Conservation (phyloP, 2,113 vertebrate genomes). For the Tragelaphus imberbis region DNA sequence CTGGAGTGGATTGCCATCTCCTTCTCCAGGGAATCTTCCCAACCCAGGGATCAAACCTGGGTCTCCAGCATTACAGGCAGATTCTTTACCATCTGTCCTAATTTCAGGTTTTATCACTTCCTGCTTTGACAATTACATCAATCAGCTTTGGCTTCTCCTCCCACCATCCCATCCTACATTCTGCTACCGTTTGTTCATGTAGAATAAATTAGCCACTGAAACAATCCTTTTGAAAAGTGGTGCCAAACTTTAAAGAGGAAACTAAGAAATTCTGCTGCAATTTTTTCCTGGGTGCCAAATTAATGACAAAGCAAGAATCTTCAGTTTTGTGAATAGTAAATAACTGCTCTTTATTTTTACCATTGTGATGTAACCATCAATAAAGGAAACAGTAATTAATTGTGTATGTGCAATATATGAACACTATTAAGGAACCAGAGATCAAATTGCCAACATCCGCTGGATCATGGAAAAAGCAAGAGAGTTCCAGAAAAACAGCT, state of each 20-base stretch:
- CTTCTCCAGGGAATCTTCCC: background rate
- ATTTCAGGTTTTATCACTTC: background rate
- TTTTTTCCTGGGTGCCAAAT: background rate
- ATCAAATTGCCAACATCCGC: no score
- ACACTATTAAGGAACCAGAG: background rate
- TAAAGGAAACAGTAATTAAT: background rate
- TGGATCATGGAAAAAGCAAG: no score
- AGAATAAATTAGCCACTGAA: background rate
- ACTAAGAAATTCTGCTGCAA: background rate
- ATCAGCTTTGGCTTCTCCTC: background rate
- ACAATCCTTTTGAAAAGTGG: background rate
- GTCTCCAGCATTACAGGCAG: background rate
- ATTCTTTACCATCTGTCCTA: background rate
- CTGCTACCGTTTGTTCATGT: background rate
- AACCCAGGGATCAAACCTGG: background rate
- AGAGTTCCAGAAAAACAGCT: no score
- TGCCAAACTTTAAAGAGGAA: constrained; percentile 3
- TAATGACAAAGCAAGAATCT: background rate
- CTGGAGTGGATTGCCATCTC: background rate
- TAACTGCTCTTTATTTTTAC: background rate
- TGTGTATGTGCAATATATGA: background rate
- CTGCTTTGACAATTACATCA: background rate
- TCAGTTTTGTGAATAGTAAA: constrained; percentile 22
- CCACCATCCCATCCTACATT: background rate
- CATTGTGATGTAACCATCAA: background rate